These are phyloP conservation scores for Clavelina lepadiformis DNA, from an alignment of 23 tunicate species.

Conservation along the genomic window DNA sequence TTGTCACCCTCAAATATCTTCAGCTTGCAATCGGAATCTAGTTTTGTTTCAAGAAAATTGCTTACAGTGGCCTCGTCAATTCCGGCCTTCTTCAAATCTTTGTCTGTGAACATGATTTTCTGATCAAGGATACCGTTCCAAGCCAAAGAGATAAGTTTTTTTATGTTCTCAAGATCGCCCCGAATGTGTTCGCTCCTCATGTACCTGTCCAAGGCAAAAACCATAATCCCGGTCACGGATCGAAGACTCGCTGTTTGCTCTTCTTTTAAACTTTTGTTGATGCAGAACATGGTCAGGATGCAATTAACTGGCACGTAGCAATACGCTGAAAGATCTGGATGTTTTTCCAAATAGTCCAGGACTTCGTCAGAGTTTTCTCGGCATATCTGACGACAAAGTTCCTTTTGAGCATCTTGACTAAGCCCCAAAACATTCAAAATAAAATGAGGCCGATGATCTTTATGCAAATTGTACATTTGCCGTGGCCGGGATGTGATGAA, in stretches of 20 bases:
- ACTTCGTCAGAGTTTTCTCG: neutral
- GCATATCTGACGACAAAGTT: constrained; percentile 7
- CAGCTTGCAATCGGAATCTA: neutral
- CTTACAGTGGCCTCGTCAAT: neutral
- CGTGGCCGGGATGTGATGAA: constrained; percentile 1
- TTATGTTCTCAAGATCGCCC: neutral
- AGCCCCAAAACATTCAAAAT: constrained; percentile 3
- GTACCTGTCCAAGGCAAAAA: constrained; percentile 1
- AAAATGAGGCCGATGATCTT: neutral
- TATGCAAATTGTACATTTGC: neutral
- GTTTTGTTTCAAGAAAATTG: neutral
- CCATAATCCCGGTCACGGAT: constrained; percentile 4
- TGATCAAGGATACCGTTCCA: neutral
- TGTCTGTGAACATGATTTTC: neutral
- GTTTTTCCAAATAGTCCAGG: neutral
- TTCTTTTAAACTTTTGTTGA: neutral
- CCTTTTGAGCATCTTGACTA: neutral
- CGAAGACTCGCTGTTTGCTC: neutral
- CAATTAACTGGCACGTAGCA: constrained; percentile 20
- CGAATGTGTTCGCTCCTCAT: neutral
- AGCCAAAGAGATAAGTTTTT: constrained; percentile 1
- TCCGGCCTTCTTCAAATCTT: neutral
- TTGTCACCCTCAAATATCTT: constrained; percentile 7
- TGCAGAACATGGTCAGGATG: neutral
- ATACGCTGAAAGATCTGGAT: neutral